Evolutionary conservation across 2,888 invertebrate genomes (phyloP), one percentile per base, ranked within the genome.

Genomic region (Heliconius cydno): DNA sequence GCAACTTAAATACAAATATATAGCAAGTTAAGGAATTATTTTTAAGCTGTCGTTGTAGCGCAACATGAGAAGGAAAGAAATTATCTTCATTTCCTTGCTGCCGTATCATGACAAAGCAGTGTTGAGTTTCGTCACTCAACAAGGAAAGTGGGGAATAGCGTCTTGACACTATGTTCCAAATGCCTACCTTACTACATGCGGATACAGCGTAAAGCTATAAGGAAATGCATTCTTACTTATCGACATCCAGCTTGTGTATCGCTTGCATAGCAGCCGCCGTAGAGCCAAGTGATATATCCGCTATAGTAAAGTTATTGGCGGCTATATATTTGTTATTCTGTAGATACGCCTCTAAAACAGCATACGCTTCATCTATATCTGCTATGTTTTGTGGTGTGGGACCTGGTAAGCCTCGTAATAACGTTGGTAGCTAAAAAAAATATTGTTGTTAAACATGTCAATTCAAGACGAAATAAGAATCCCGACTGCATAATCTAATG

Each of bases 281-380:
- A 12, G 88, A 80, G 0, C 87, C 89, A 0, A 88, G 73, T 7
- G 86, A 84, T 30, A 91, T 76, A 80, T 91, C 90, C 1, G 90
- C 90, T 1, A 91, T 75, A 5, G 90, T 90, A 9, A 90, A 82
- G n/a, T 85, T 85, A 75, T 88, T 84, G 0, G 83, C 80, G 0
- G 87, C 89, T 22, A 89, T 79, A 83, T 86, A 90, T 60, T 74
- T 71, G 30, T 81, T 80, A 1, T 68, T 60, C 0, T 73, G 38
- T 25, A 90, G 84, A 83, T 87, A 90, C 1, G 85, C 83, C 75
- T 90, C 90, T 34, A 89, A 79, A 13, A 88, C 82, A 19, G 75
- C 25, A 22, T 75, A 75, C 1, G 75, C 75, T 22, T 75, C 75
- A 28, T 75, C 75, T 41, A 75, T 75, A 41, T 75, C 75, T 4